Percentiles rank a stretch among this genome's conserved stretches.
phyloP scores from a whole-genome alignment of 2,797 vertebrate genomes.

The Mormyrus hasselquistii region DNA sequence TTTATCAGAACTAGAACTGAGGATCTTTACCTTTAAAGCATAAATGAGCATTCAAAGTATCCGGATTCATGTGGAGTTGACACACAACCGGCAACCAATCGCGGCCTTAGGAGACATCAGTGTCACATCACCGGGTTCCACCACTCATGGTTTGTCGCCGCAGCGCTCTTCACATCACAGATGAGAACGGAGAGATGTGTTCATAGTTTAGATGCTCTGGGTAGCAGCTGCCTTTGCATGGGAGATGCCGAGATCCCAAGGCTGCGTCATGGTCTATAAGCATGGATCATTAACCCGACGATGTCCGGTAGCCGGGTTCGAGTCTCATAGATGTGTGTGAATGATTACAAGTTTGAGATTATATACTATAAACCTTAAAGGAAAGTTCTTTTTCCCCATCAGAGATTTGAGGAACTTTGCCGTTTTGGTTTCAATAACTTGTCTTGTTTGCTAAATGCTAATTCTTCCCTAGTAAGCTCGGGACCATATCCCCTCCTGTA shows the following conservation, averaged over 20 bases:
- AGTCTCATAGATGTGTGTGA: not conserved
- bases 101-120: not conserved
- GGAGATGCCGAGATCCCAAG: not conserved
- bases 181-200: not conserved
- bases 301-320: not conserved
- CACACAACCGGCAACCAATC: not conserved
- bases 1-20: not conserved
- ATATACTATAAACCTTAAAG: not conserved
- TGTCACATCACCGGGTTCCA: not conserved
- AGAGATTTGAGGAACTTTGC: not conserved
- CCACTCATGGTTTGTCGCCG: not conserved
- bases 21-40: not conserved
- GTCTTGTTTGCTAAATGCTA: not conserved
- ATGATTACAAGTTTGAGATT: not conserved
- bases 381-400: not conserved
- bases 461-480: not conserved
- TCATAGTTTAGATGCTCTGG: not conserved
- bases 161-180: not conserved
- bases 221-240: not conserved
- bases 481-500: not conserved
- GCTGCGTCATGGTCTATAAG: not conserved
- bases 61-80: not conserved
- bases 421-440: not conserved
- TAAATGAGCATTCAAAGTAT: not conserved
- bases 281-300: not conserved